phyloP scores from a whole-genome alignment of 2,888 invertebrate species.

The Hypomecis punctinalis region DNA sequence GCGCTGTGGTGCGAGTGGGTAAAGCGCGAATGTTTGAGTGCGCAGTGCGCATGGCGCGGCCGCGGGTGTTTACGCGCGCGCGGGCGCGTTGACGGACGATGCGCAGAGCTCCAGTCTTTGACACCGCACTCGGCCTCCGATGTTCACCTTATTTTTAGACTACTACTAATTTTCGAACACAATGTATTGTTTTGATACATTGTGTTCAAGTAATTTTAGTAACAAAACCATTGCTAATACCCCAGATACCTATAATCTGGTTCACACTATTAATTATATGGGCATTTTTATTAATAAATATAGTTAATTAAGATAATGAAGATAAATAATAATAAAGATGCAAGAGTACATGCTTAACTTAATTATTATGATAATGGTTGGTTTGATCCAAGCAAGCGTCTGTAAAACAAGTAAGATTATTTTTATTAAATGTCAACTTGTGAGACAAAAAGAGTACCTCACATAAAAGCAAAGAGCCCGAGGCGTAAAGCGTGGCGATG shows the following conservation, averaged over 20 bases:
- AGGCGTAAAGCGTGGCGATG: conserved; percentile 27
- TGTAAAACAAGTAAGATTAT: conserved; percentile 21
- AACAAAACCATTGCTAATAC: no score
- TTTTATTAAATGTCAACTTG: conserved; percentile 21
- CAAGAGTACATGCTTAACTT: neutral
- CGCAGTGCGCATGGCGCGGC: conserved; percentile 55
- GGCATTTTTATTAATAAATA: no score
- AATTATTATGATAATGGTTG: neutral
- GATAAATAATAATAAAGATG: no score
- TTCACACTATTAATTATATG: no score
- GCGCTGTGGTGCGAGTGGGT: conserved; percentile 48
- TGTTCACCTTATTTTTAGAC: conserved; percentile 66
- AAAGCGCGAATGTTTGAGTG: conserved; percentile 71
- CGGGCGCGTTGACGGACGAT: conserved; percentile 71
- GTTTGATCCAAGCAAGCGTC: conserved; percentile 11
- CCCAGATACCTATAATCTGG: no score
- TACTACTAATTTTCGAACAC: conserved; percentile 47
- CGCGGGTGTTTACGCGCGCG: conserved; percentile 12
- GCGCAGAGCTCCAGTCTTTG: conserved; percentile 74
- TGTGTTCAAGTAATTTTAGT: neutral
- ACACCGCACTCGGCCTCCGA: conserved; percentile 69
- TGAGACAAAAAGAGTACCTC: conserved; percentile 24
- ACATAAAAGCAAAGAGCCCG: conserved; percentile 24
- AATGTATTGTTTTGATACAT: conserved; percentile 52
- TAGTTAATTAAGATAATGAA: no score